phyloP scores from a whole-genome alignment of 2,797 vertebrate genomes.

The Aratinga solstitialis region DNA sequence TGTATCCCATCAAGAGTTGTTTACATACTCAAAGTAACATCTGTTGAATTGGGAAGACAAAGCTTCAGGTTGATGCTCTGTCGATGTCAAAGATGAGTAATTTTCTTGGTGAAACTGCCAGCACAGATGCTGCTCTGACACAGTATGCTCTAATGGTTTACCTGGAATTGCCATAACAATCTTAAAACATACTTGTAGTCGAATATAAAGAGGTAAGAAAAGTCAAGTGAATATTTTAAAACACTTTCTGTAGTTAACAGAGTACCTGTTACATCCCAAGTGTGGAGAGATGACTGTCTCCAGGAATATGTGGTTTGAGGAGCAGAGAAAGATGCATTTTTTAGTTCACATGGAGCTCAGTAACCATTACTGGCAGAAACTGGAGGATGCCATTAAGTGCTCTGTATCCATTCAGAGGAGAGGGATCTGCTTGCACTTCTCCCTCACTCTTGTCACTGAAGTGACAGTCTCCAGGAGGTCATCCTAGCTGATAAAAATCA shows the following conservation, averaged over 20 bases:
- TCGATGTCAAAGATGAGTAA: neutral
- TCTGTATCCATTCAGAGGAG: neutral
- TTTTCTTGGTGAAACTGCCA: conserved; percentile 7
- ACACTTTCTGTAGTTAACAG: neutral
- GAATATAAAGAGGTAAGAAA: neutral
- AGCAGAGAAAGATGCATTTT: neutral
- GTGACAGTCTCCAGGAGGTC: neutral
- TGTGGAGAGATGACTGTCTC: neutral
- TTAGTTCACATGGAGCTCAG: neutral
- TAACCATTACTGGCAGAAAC: neutral
- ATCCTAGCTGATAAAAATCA: neutral
- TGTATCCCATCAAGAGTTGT: neutral
- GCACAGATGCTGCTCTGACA: conserved; percentile 12
- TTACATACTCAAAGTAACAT: neutral
- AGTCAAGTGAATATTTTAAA: neutral
- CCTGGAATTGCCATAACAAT: neutral
- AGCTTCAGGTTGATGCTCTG: neutral
- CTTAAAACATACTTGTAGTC: neutral
- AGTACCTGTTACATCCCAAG: neutral
- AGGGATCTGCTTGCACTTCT: neutral
- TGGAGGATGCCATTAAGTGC: neutral
- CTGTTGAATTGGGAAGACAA: neutral
- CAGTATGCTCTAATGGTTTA: neutral
- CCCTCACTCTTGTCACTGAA: neutral
- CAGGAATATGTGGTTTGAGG: neutral